Conservation (phyloP, 2,113 vertebrate genomes). For the Tragelaphus scriptus region DNA sequence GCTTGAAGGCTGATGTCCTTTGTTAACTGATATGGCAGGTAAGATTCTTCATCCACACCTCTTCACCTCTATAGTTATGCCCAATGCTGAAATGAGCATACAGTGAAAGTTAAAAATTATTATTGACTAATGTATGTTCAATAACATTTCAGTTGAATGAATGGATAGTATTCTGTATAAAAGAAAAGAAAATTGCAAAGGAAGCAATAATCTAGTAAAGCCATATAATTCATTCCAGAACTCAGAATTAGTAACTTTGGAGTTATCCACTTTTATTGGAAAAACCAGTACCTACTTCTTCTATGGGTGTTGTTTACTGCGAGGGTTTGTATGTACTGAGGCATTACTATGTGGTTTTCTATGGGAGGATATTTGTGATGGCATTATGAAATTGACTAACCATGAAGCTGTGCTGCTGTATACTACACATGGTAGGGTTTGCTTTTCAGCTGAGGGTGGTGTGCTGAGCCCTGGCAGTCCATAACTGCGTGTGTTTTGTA, state of each 20-base stretch:
- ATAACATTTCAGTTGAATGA: not conserved
- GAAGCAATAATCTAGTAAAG: constrained; percentile 13
- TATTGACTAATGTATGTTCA: not conserved
- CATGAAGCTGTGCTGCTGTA: not conserved
- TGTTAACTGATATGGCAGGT: not conserved
- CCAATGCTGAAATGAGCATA: not conserved
- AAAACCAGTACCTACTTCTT: not conserved
- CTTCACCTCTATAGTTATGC: not conserved
- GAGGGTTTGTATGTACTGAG: not conserved
- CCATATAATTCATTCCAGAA: not conserved
- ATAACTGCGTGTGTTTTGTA: not conserved
- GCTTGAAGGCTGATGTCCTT: not conserved
- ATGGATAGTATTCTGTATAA: not conserved
- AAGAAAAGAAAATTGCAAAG: constrained; percentile 23
- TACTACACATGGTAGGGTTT: not conserved
- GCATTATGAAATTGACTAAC: not conserved
- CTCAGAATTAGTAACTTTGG: not conserved
- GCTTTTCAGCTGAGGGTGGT: not conserved
- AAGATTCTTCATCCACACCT: not conserved
- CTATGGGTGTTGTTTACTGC: not conserved
- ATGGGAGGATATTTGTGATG: not conserved
- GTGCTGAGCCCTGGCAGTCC: not conserved
- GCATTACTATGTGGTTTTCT: not conserved
- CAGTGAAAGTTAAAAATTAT: not conserved
- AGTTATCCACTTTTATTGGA: not conserved